Percentiles rank a stretch among this genome's conserved stretches.
Conservation (phyloP, 2,797 vertebrate genomes). For the Danio kyathit region DNA sequence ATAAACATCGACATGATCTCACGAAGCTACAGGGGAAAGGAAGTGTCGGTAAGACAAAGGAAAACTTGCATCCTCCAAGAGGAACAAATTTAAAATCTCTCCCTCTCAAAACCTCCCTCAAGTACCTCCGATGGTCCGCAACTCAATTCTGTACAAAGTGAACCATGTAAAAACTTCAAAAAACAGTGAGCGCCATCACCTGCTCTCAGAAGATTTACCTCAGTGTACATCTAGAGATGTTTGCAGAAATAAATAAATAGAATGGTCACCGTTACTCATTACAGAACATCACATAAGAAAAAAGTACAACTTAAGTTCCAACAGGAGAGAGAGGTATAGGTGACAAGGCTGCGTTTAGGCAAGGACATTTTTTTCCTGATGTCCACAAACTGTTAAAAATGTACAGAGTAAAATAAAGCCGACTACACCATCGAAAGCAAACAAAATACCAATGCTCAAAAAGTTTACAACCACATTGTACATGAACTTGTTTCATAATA, state of each 20-base stretch:
- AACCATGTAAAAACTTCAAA: conserved; percentile 73
- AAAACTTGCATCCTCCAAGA: conserved; percentile 75
- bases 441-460: conserved; percentile 77
- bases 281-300: conserved; percentile 76
- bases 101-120: conserved; percentile 49
- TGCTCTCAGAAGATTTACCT: conserved; percentile 65
- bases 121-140: conserved; percentile 40
- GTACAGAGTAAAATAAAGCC: conserved; percentile 70
- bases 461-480: conserved; percentile 85
- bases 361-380: conserved; percentile 68
- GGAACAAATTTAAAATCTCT: conserved; percentile 61
- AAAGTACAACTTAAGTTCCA: conserved; percentile 79
- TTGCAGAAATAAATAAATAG: conserved; percentile 82
- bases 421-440: conserved; percentile 77
- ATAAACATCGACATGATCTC: conserved; percentile 68
- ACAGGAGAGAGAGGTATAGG: conserved; percentile 66
- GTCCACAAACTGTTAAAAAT: conserved; percentile 74
- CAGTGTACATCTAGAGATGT: conserved; percentile 69
- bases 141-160: conserved; percentile 73
- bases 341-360: conserved; percentile 61
- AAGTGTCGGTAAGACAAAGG: conserved; percentile 76
- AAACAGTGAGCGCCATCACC: conserved; percentile 69
- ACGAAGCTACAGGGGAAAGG: conserved; percentile 76
- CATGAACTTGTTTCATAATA: conserved; percentile 81
- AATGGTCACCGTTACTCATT: conserved; percentile 74